Percentiles rank a stretch among this genome's conserved stretches.
phyloP scores from a whole-genome alignment of 2,888 invertebrate genomes.

The Leptopilina myrica region DNA sequence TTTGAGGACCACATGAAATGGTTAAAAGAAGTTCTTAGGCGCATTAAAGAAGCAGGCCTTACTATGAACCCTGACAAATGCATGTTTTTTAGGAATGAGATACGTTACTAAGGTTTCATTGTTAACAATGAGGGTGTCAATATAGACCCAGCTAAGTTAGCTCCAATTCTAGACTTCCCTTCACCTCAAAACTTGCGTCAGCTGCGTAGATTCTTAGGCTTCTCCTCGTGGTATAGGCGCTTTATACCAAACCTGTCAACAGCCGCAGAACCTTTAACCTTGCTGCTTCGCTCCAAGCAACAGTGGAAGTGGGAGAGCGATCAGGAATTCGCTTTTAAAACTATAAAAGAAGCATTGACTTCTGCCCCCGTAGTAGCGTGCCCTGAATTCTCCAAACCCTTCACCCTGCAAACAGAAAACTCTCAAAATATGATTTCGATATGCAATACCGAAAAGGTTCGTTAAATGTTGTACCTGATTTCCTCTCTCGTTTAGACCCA shows the following conservation, averaged over 20 bases:
- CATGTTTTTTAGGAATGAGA: too few species aligned
- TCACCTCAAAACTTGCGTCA: not conserved
- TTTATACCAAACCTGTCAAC: not conserved
- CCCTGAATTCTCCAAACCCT: conserved; percentile 53
- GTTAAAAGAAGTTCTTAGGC: too few species aligned
- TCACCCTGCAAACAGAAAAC: not conserved
- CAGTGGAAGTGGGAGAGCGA: conserved; percentile 42
- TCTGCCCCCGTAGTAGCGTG: conserved; percentile 51
- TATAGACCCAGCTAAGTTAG: too few species aligned
- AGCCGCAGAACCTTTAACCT: not conserved
- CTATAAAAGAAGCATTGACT: conserved; percentile 46
- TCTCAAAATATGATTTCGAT: too few species aligned
- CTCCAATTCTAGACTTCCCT: too few species aligned
- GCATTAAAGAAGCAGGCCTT: too few species aligned
- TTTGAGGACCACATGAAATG: conserved; percentile 46
- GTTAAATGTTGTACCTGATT: not conserved
- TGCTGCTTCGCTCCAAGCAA: conserved; percentile 43
- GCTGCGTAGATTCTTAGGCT: too few species aligned
- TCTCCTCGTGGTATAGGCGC: too few species aligned
- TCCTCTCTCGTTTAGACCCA: too few species aligned
- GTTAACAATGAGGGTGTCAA: too few species aligned
- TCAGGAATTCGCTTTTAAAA: not conserved
- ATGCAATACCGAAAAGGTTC: not conserved
- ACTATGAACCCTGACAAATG: too few species aligned
- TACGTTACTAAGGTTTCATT: too few species aligned